Evolutionary conservation across 2,888 invertebrate species (phyloP), one percentile per base, ranked within the genome.

Genomic region (Pinctada fucata): DNA sequence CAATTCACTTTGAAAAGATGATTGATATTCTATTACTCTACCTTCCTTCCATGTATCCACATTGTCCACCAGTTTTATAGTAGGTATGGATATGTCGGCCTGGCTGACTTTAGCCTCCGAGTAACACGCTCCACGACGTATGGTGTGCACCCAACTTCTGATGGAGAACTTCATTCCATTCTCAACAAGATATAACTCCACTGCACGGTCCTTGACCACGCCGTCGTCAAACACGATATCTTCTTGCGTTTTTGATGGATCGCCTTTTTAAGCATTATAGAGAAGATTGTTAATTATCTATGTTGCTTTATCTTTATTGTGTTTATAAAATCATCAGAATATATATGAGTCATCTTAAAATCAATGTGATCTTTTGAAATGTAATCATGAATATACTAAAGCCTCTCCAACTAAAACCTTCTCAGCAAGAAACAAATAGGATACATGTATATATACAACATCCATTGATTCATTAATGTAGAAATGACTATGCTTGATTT

Each of bases 121-220:
- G 51, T 74, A 74, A 13, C 74, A 74, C 8, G 65, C 66, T 47
- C 74, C 74, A 8, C 74, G 65, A 1, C 74, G 74, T 8, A 74
- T 65, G 5, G 74, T 67, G 51, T 74, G 74, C 3, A 74, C 74
- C 74, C 74, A 74, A 31, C 74, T 74, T 3, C 74, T 13, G 50
- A 31, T 50, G 16, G 65, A 48, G 66, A 65, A 74, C 13, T 74
- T 74, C 48, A 45, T 66, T 2, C 51, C 51, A 50, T 74, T 65
- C 2, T 48, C 74, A 65, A 66, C 65, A 10, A 66, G 31, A 51
- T 74, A 66, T 3, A 74, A 31, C 67, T 74, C 74, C 1, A 66
- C 74, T 16, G 65, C 51, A 45, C 74, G 16, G 50, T 51, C 74
- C 45, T 66, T 31, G 16, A 31, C 50, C 31, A 31, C 31, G 6